Evolutionary conservation across 2,888 invertebrate species (phyloP).

Genomic region (Psylliodes chrysocephalus): DNA sequence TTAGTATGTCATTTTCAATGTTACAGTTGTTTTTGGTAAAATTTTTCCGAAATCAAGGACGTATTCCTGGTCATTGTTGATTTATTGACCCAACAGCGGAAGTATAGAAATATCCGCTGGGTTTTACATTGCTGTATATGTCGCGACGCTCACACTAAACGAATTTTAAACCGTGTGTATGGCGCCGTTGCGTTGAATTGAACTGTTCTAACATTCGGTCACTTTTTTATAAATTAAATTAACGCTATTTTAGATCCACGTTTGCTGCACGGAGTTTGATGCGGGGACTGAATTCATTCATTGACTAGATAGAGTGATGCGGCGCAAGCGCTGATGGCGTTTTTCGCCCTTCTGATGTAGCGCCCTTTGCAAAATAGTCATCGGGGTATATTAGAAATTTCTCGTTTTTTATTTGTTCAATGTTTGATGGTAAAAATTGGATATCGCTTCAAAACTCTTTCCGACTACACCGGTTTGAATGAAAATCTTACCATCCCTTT

Average conservation of each 20-base stretch:
- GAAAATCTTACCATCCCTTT: no score
- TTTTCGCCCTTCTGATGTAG: constrained; percentile 31
- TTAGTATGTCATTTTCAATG: not conserved
- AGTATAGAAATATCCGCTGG: constrained; percentile 5
- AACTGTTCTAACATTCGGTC: no score
- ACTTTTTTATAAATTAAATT: constrained; percentile 27
- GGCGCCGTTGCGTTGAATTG: no score
- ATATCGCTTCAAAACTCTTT: no score
- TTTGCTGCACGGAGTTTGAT: constrained; percentile 29
- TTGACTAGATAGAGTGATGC: constrained; percentile 27
- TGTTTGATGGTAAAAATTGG: no score
- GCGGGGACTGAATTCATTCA: constrained; percentile 39
- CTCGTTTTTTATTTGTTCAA: no score
- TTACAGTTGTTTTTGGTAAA: constrained; percentile 5
- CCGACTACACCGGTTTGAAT: no score
- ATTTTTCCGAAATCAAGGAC: constrained; percentile 7
- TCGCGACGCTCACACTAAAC: constrained; percentile 1
- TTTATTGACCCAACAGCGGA: constrained; percentile 35
- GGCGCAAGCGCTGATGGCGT: constrained; percentile 31
- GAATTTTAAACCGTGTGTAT: not conserved
- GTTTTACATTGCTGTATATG: not conserved
- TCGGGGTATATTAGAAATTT: not conserved
- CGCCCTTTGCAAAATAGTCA: constrained; percentile 24
- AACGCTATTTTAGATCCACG: constrained; percentile 9
- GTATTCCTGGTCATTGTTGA: constrained; percentile 28